Evolutionary conservation across 2,888 invertebrate species (phyloP), one percentile per base, ranked within the genome.

Genomic region (Synergus itoensis): DNA sequence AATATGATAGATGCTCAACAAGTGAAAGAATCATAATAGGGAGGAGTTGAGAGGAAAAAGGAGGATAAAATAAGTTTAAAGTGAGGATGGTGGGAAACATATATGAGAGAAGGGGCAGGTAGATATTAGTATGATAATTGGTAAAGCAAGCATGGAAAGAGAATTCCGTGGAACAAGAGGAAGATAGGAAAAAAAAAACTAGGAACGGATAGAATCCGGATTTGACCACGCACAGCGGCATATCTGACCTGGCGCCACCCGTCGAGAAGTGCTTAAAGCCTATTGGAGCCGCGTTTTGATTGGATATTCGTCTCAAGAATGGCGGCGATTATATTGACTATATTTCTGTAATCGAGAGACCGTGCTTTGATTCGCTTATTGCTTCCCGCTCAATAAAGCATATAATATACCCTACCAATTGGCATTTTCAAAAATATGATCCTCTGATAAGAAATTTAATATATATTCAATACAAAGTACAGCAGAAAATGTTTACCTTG

Each of bases 71-170:
- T 14, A 36, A 63, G 21, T 63, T 60, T 11, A 57, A 57, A 12
- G 7, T 21, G 21, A 12, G 4, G n/a, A 43, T 18, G n/a, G 18
- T 7, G 65, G 7, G 41, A 41, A 41, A 65, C 21, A 14, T 28
- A 12, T 4, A 16, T 28, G 69, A 18, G 9, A 45, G 16, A 1
- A 45, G 67, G 14, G 69, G 36, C 60, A 16, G 69, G 69, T 48
- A 28, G 48, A 48, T 53, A 69, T 69, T 69, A 48, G 28, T 69
- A 69, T 69, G 69, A 16, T 69, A 69, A 81, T 79, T 77, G 63
- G 81, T 77, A 76, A 78, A 76, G 77, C 40, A 78, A 65, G 64
- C 48, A 78, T 60, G 57, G 18, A 64, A 62, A 75, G 43, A 75
- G 36, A 45, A 77, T 43, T 53, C 57, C 12, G 62, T 41, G 75